phyloP scores from a whole-genome alignment of 2,797 vertebrate species.

The Amblyraja radiata region DNA sequence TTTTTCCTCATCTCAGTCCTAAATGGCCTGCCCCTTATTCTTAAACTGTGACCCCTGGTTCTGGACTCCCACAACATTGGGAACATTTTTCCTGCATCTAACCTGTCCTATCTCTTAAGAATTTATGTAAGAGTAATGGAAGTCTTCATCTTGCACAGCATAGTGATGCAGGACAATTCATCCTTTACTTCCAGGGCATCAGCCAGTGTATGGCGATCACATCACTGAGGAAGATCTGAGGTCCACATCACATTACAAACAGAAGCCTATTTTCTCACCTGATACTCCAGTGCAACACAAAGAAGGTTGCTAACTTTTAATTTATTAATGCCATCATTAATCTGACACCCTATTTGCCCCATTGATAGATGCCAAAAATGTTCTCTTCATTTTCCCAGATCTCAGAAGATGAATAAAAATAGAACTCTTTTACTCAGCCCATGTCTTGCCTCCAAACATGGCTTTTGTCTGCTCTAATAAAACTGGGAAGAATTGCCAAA shows the following conservation, averaged over 20 bases:
- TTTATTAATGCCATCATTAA: neutral
- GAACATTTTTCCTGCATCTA: no score
- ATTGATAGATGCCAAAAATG: neutral
- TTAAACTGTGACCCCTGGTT: no score
- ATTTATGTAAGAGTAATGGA: neutral
- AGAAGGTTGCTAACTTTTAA: neutral
- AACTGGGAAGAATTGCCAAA: no score
- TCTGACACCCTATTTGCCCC: neutral
- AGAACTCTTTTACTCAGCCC: no score
- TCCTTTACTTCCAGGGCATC: neutral
- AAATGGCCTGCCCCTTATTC: no score
- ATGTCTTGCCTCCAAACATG: no score
- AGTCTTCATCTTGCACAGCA: neutral
- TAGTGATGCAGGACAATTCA: neutral
- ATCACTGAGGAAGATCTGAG: neutral
- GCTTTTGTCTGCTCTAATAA: no score
- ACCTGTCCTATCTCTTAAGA: no score
- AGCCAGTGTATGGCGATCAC: neutral
- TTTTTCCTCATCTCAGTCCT: no score
- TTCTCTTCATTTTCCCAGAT: no score
- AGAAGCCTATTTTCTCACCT: neutral
- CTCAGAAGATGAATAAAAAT: no score
- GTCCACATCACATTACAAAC: neutral
- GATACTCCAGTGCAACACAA: neutral
- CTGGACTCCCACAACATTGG: no score